phyloP scores from a whole-genome alignment of 2,797 vertebrate species.

The Ctenochaetus hawaiiensis region DNA sequence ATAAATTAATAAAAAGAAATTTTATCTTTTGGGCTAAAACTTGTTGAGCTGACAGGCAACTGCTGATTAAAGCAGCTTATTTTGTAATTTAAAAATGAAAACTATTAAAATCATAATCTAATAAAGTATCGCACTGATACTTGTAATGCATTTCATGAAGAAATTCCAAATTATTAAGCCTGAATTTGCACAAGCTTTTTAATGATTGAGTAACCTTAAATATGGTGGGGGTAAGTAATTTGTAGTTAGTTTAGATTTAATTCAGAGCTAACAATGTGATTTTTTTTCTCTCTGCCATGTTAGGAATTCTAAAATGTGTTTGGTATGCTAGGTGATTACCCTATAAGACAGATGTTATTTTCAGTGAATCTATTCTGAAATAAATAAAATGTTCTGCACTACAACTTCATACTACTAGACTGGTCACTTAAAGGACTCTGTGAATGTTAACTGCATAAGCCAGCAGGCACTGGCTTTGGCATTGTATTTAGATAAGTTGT shows the following conservation, averaged over 20 bases:
- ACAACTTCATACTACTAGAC: neutral
- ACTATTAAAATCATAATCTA: no score
- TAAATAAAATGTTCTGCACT: neutral
- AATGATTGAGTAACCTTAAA: no score
- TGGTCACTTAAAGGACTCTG: neutral
- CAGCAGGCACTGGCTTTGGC: neutral
- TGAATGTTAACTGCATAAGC: neutral
- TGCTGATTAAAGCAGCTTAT: no score
- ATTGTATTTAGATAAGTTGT: neutral
- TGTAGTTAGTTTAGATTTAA: neutral
- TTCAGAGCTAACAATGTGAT: neutral
- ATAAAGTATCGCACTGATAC: no score
- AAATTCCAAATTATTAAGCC: no score
- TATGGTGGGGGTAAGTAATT: neutral
- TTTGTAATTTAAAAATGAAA: no score
- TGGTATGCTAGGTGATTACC: neutral
- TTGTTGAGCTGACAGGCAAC: no score
- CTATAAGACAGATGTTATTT: neutral
- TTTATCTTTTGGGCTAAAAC: no score
- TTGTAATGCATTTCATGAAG: no score
- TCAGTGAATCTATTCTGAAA: neutral
- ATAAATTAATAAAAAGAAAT: no score
- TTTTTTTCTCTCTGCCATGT: neutral
- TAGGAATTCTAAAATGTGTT: neutral
- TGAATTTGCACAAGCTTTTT: no score